A percentile compares a stretch with the other conserved stretches of the same genome.
These are phyloP conservation scores for Vulpes ferrilata DNA, from an alignment of 2,113 vertebrate genomes.

Conservation along the genomic window DNA sequence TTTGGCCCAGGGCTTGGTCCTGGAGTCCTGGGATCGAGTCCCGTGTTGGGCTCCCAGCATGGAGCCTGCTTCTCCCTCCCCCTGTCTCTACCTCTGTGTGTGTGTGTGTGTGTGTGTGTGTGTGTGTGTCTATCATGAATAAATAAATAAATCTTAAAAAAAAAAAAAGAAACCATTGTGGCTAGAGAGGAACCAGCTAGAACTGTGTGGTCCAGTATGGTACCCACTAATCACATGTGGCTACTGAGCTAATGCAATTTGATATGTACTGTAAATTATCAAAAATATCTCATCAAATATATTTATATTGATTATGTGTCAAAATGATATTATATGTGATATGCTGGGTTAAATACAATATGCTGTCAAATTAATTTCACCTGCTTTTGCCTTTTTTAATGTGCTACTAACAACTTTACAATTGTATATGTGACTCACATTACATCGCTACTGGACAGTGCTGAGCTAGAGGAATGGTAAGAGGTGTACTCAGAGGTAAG, in stretches of 20 bases:
- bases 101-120: accelerated
- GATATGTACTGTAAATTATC: neutral
- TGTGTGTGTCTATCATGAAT: no score
- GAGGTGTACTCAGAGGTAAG: neutral
- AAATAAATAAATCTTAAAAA: no score
- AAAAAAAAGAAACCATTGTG: neutral
- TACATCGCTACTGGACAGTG: neutral
- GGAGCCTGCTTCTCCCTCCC: no score
- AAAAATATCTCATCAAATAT: neutral
- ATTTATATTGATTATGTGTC: neutral
- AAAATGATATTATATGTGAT: neutral
- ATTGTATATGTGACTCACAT: neutral
- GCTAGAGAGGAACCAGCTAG: neutral
- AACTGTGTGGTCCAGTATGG: neutral
- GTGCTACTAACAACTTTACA: neutral
- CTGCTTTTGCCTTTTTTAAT: neutral
- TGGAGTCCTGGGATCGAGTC: no score
- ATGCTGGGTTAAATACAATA: neutral
- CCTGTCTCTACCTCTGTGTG: no score
- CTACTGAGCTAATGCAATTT: neutral
- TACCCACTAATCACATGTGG: no score
- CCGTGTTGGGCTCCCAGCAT: accelerated
- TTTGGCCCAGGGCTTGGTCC: no score
- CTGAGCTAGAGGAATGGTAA: neutral
- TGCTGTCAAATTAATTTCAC: neutral